Percentiles rank a stretch among this genome's conserved stretches.
Conservation (phyloP, 2,888 invertebrate species). For the Apamea anceps region DNA sequence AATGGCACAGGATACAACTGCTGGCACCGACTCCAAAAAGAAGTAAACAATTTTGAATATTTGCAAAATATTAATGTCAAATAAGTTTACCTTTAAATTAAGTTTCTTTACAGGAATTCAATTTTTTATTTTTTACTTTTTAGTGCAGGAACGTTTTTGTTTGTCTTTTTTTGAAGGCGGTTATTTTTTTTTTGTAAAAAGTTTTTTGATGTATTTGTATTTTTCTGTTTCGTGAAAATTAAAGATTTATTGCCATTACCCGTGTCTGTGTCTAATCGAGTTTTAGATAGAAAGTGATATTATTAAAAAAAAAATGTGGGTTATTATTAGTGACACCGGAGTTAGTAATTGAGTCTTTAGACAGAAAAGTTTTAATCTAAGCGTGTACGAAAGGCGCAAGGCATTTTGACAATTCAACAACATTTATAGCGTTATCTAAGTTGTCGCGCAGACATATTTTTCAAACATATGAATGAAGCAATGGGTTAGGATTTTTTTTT, state of each 20-base stretch:
- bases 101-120: too few species aligned
- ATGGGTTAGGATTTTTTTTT: not conserved
- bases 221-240: conserved; percentile 53
- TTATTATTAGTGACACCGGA: not conserved
- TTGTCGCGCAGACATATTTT: not conserved
- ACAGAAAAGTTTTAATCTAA: not conserved
- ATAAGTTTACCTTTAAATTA: too few species aligned
- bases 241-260: conserved; percentile 52
- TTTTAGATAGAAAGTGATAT: conserved; percentile 56
- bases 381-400: too few species aligned
- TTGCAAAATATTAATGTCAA: too few species aligned
- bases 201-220: conserved; percentile 51
- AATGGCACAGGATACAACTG: too few species aligned
- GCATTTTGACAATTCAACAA: not conserved
- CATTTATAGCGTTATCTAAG: not conserved
- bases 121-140: too few species aligned
- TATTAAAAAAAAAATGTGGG: not conserved
- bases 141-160: too few species aligned
- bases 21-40: too few species aligned
- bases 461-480: not conserved
- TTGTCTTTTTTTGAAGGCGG: too few species aligned
- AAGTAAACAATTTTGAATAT: too few species aligned
- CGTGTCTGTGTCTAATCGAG: conserved; percentile 44
- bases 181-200: too few species aligned
- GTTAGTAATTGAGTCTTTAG: not conserved